A percentile compares a stretch with the other conserved stretches of the same genome.
Conservation (phyloP, 2,797 vertebrate genomes). For the Poeciliopsis presidionis region DNA sequence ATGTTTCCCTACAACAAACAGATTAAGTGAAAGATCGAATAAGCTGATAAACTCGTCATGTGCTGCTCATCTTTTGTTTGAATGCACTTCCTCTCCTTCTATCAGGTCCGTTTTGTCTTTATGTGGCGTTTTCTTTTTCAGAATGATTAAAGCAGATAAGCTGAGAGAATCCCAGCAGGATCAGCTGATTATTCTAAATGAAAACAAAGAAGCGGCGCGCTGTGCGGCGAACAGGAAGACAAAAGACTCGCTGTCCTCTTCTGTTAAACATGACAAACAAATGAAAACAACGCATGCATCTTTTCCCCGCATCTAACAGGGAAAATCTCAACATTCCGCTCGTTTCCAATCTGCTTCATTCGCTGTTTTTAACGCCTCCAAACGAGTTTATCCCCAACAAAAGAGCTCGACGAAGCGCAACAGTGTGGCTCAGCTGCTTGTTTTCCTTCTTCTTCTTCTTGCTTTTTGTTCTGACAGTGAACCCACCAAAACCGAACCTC, state of each 20-base stretch:
- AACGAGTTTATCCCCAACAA: constrained; percentile 54
- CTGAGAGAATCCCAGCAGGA: constrained; percentile 15
- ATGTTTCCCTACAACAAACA: neutral
- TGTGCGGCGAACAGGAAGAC: constrained; percentile 64
- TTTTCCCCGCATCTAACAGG: rapidly evolving
- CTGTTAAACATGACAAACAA: neutral
- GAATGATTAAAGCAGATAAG: neutral
- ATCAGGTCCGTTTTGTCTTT: neutral
- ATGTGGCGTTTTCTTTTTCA: neutral
- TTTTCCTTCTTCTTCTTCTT: constrained; percentile 1
- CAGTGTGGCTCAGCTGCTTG: constrained; percentile 36
- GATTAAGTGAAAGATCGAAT: neutral
- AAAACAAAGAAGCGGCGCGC: constrained; percentile 63
- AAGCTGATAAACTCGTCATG: neutral
- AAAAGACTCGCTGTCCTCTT: constrained; percentile 47
- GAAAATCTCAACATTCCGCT: neutral
- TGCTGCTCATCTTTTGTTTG: constrained; percentile 21
- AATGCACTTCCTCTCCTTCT: neutral
- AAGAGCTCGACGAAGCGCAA: constrained; percentile 58
- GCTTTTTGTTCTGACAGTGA: constrained; percentile 21
- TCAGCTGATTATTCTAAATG: constrained; percentile 50
- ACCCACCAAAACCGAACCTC: constrained; percentile 25
- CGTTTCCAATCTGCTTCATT: neutral
- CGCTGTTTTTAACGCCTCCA: neutral
- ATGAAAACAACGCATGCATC: neutral